A percentile compares a stretch with the other conserved stretches of the same genome.
Evolutionary conservation across 2,113 vertebrate genomes (phyloP).

Genomic region (Siphamia tubifer): DNA sequence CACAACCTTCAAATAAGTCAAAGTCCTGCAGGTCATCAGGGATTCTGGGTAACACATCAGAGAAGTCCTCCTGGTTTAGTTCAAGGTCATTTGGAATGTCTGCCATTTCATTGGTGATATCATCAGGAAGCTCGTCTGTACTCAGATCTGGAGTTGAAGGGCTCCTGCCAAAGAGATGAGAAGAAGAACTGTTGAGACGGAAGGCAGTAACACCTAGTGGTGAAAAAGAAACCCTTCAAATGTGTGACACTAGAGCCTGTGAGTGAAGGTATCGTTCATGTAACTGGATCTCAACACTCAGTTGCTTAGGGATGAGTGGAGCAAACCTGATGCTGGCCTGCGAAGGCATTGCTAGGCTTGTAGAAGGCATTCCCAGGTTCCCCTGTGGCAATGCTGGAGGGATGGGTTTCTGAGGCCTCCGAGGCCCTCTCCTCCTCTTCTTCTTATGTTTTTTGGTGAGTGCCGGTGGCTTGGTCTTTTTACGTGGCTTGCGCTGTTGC

Average conservation of each 20-base stretch:
- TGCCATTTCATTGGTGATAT: slow-evolving; percentile 97
- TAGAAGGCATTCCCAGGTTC: slow-evolving; percentile 95
- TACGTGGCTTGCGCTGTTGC: slow-evolving; percentile 97
- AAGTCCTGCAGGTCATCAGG: slow-evolving; percentile 98
- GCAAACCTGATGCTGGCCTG: slow-evolving; percentile 89
- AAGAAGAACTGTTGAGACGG: background rate
- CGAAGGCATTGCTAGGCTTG: slow-evolving; percentile 89
- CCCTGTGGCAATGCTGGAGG: slow-evolving; percentile 97
- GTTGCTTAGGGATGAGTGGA: background rate
- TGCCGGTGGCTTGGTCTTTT: slow-evolving; percentile 98
- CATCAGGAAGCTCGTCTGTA: slow-evolving; percentile 95
- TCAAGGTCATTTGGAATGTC: slow-evolving; percentile 99
- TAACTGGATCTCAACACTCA: background rate
- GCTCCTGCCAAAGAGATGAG: slow-evolving; percentile 76
- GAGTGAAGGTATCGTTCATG: background rate
- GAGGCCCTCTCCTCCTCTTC: slow-evolving; percentile 91
- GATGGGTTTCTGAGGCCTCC: slow-evolving; percentile 98
- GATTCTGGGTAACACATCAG: slow-evolving; percentile 93
- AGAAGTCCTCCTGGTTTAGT: slow-evolving; percentile 98
- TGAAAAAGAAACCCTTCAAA: background rate
- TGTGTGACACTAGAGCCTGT: background rate
- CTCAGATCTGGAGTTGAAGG: slow-evolving; percentile 96
- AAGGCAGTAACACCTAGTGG: background rate
- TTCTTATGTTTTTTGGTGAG: slow-evolving; percentile 99
- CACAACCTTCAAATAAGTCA: slow-evolving; percentile 97